phyloP scores from a whole-genome alignment of 2,113 vertebrate species.

The Procavia capensis region DNA sequence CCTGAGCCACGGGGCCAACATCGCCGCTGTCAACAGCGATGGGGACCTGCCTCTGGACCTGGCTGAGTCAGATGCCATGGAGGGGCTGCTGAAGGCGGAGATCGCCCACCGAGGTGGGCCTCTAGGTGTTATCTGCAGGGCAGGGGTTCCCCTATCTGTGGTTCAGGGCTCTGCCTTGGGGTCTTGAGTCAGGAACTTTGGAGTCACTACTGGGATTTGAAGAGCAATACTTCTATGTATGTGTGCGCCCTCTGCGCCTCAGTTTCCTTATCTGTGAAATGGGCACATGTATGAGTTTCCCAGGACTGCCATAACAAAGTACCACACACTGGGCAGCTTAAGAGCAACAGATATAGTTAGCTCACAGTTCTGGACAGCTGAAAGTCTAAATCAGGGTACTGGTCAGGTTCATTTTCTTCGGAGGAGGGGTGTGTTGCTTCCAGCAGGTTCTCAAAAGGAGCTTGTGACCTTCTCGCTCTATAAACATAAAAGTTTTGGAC shows the following conservation, averaged over 20 bases:
- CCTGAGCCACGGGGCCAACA: slow-evolving; percentile 89
- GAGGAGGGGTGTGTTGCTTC: background rate
- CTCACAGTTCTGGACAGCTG: no score
- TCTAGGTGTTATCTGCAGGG: background rate
- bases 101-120: slow-evolving; percentile 87
- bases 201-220: background rate
- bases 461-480: background rate
- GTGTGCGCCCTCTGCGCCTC: background rate
- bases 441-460: background rate
- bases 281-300: no score
- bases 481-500: background rate
- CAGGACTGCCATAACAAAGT: no score
- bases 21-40: slow-evolving; percentile 93
- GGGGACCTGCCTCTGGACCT: slow-evolving; percentile 94
- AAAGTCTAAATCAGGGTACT: background rate
- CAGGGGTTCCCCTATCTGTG: background rate
- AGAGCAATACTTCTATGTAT: fast-evolving
- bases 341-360: no score
- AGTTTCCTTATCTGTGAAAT: no score
- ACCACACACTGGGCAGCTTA: no score
- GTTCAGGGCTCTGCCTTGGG: background rate
- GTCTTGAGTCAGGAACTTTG: background rate
- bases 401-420: background rate
- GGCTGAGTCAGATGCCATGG: slow-evolving; percentile 93
- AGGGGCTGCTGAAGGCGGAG: slow-evolving; percentile 90